phyloP scores from a whole-genome alignment of 2,888 invertebrate genomes.

The Prosapia bicincta region DNA sequence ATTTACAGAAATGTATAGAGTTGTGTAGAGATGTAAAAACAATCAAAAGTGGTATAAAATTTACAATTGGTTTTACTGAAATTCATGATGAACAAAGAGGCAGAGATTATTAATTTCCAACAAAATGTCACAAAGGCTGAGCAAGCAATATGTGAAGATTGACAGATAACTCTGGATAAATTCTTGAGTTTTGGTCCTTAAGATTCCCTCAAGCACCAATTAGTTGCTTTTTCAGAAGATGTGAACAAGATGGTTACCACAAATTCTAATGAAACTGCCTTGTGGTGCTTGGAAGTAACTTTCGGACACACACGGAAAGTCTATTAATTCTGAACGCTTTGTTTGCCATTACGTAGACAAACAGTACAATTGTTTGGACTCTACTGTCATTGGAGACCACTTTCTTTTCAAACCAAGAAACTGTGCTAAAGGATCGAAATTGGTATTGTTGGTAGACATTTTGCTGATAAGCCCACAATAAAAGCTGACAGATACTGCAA shows the following conservation, averaged over 20 bases:
- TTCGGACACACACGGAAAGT: constrained; percentile 11
- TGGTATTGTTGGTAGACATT: constrained; percentile 26
- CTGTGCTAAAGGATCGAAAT: constrained; percentile 37
- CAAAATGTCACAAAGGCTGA: not conserved
- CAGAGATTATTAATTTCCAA: not conserved
- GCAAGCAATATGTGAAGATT: not conserved
- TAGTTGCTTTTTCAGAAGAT: constrained; percentile 16
- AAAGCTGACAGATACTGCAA: constrained; percentile 31
- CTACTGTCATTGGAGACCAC: constrained; percentile 29
- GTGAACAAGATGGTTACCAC: constrained; percentile 15
- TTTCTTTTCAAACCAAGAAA: constrained; percentile 35
- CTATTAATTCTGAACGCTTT: not conserved
- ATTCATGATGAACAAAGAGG: not conserved
- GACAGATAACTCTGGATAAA: not conserved
- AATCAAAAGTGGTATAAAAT: not conserved
- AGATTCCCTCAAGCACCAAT: not conserved
- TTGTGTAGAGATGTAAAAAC: not conserved
- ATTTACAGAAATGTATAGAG: not conserved
- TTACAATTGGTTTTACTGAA: not conserved
- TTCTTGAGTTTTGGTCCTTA: not conserved
- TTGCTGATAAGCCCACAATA: constrained; percentile 22
- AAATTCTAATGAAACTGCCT: constrained; percentile 19
- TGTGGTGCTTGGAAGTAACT: too few relatives aligned
- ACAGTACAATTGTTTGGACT: not conserved
- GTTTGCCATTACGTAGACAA: not conserved